A percentile compares a stretch with the other conserved stretches of the same genome.
Evolutionary conservation across 2,113 vertebrate genomes (phyloP).

Genomic region (Hippopotamus amphibius): DNA sequence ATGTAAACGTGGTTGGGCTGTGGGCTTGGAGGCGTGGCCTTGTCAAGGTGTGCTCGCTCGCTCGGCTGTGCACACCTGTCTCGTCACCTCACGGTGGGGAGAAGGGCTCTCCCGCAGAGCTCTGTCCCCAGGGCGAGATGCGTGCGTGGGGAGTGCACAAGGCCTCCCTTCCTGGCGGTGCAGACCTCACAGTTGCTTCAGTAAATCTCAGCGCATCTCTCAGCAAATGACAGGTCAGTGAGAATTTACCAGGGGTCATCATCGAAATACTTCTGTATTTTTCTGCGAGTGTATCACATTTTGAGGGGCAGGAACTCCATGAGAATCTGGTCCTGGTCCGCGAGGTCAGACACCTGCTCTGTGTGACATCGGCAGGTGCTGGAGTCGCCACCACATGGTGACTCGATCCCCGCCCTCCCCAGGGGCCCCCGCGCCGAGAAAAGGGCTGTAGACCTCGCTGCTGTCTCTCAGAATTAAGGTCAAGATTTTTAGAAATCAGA

Average conservation of each 20-base stretch:
- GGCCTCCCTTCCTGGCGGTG: not conserved
- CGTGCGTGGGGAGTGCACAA: accelerated
- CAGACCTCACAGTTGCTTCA: not conserved
- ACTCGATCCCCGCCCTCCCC: not conserved
- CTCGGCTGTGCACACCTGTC: accelerated
- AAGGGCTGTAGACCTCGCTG: not conserved
- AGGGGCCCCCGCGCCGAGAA: not conserved
- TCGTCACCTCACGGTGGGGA: accelerated
- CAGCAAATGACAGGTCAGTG: not conserved
- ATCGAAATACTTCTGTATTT: accelerated
- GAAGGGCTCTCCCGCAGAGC: not conserved
- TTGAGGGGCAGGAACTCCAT: not conserved
- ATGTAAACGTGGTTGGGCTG: accelerated
- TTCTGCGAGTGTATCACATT: not conserved
- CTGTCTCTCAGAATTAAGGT: not conserved
- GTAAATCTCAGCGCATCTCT: not conserved
- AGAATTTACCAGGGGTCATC: not conserved
- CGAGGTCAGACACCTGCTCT: accelerated
- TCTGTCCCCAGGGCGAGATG: not conserved
- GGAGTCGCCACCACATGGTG: not conserved
- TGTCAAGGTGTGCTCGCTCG: accelerated
- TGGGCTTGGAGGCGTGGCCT: not conserved
- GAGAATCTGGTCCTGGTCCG: too few relatives aligned
- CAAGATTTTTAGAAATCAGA: not conserved
- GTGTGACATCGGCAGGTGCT: not conserved